Evolutionary conservation across 2,113 vertebrate species (phyloP).

Genomic region (cat (Felis catus)): DNA sequence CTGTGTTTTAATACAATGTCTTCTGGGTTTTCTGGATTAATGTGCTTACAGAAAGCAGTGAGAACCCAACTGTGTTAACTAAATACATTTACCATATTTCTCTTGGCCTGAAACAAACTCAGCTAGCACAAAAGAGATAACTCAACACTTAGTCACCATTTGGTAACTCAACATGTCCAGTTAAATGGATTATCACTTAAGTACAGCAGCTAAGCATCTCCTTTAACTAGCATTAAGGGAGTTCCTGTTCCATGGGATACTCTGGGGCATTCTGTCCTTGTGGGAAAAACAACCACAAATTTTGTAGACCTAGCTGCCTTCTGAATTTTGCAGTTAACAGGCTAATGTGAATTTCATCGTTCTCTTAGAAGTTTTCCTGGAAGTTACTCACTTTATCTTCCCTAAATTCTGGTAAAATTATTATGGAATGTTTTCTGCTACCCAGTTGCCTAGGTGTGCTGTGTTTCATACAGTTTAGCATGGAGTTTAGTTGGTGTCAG

Average conservation of each 20-base stretch:
- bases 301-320: neutral
- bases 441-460: neutral
- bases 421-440: neutral
- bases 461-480: neutral
- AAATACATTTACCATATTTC: neutral
- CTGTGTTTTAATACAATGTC: neutral
- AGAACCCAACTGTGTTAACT: neutral
- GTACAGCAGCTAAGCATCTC: neutral
- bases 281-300: neutral
- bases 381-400: neutral
- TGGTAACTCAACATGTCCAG: neutral
- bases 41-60: neutral
- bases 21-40: conserved; percentile 7
- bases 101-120: neutral
- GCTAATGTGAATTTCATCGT: neutral
- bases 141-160: neutral
- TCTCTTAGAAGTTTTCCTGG: neutral
- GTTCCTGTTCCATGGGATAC: neutral
- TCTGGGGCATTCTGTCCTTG: neutral
- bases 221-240: neutral
- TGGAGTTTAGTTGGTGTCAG: neutral
- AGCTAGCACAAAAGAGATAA: neutral
- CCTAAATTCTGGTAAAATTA: neutral
- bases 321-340: neutral
- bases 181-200: neutral